phyloP scores from a whole-genome alignment of 2,113 vertebrate genomes.

The Triplophysa rosa region DNA sequence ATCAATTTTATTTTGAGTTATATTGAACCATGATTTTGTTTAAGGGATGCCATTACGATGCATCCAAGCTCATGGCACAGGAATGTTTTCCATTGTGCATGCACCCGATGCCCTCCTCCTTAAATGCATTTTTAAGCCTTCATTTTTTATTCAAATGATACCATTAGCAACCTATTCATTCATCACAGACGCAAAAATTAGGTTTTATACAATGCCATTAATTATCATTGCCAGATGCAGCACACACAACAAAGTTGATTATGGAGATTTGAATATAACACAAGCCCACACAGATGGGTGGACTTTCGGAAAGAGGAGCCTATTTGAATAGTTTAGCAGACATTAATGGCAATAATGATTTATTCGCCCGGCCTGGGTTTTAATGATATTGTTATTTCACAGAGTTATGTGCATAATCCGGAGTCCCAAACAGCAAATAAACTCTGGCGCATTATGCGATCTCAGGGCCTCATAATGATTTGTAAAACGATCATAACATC shows the following conservation, averaged over 20 bases:
- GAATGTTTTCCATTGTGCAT: conserved; percentile 9
- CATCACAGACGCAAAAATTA: conserved; percentile 92
- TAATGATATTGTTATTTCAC: conserved; percentile 95
- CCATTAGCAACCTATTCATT: conserved; percentile 89
- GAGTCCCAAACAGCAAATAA: conserved; percentile 80
- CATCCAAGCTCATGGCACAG: conserved; percentile 27
- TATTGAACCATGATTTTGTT: conserved; percentile 29
- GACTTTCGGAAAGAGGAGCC: conserved; percentile 89
- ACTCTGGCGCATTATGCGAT: conserved; percentile 57
- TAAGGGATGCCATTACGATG: neutral
- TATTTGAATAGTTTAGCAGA: conserved; percentile 93
- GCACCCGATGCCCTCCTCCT: conserved; percentile 76
- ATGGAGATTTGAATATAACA: conserved; percentile 92
- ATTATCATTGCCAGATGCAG: conserved; percentile 96
- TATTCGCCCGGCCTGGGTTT: conserved; percentile 85
- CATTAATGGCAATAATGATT: conserved; percentile 98
- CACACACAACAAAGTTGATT: conserved; percentile 92
- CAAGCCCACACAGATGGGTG: conserved; percentile 92
- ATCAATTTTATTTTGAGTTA: conserved; percentile 2
- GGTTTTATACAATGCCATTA: conserved; percentile 95
- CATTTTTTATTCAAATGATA: conserved; percentile 94
- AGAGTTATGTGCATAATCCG: conserved; percentile 85
- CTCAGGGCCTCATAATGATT: conserved; percentile 70
- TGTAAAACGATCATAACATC: conserved; percentile 73
- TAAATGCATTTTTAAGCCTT: conserved; percentile 57